phyloP scores from a whole-genome alignment of 2,113 vertebrate genomes.

The Xenopus laevis region DNA sequence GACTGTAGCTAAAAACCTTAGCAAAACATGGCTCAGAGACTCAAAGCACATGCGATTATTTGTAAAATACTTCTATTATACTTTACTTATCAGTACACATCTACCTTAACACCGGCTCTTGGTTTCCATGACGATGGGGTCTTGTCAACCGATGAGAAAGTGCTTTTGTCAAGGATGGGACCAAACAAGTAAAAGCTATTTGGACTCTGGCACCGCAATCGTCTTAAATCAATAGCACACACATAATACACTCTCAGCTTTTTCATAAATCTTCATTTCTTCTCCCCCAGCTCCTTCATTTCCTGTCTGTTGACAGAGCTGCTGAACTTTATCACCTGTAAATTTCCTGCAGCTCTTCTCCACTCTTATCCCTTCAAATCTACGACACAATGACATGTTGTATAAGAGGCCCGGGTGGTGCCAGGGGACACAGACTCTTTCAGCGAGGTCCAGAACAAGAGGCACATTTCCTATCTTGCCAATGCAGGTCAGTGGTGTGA shows the following conservation, averaged over 20 bases:
- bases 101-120: slow-evolving; percentile 9
- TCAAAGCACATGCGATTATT: slow-evolving; percentile 6
- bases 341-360: slow-evolving; percentile 39
- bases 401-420: neutral
- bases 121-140: slow-evolving; percentile 24
- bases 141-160: slow-evolving; percentile 42
- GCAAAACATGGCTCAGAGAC: neutral
- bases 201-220: slow-evolving; percentile 34
- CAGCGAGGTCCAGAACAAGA: neutral
- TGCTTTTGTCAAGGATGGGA: slow-evolving; percentile 40
- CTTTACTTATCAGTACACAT: slow-evolving; percentile 29
- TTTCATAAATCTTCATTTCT: slow-evolving; percentile 45
- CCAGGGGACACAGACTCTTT: neutral
- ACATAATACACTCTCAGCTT: slow-evolving; percentile 39
- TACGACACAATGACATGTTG: slow-evolving; percentile 5
- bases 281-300: slow-evolving; percentile 33
- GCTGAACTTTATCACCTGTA: slow-evolving; percentile 42
- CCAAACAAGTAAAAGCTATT: slow-evolving; percentile 41
- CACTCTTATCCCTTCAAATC: slow-evolving; percentile 32
- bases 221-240: slow-evolving; percentile 42
- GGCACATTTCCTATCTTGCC: neutral
- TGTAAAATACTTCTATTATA: slow-evolving; percentile 31
- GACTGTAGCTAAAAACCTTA: neutral
- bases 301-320: slow-evolving; percentile 42
- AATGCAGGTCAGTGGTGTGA: neutral